Base-by-base conservation (phyloP, 2,888 invertebrate genomes). In the Hofmannophila pseudospretella region DNA sequence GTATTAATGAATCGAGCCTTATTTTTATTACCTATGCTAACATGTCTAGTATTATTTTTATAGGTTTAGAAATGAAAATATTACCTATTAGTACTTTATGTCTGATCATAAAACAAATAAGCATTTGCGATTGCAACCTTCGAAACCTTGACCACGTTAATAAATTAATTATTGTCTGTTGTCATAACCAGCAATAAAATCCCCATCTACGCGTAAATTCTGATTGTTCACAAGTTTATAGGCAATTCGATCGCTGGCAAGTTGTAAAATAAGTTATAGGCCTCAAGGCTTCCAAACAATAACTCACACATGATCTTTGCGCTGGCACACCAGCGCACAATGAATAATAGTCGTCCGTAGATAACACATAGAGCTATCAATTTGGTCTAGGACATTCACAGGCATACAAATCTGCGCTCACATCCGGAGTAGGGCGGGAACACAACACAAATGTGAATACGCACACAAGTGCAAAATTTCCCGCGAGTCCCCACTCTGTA, bases 341-440 rank as follows among this genome's bases (percentile, higher is more conserved):
- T 61, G 57, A 61, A 54, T 54, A 58, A 49, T 57, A 51, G 52
- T 23, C 22, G 43, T 38, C 22, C 37, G 44, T 52, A 75, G 75
- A 76, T 76, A 78, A 72, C 67, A 68, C 60, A 62, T 60, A 65
- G 67, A 68, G 54, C 67, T 78, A 79, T 81, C 74, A 75, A 73
- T 78, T 77, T 69, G 64, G 80, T 74, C 74, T 80, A 82, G 78
- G 59, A 72, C 68, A 74, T 77, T 78, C 78, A 74, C 75, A 73
- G 61, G 58, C 71, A 54, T 67, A 73, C 71, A 73, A 82, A 79
- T 80, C 80, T 78, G 77, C 68, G 76, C 64, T 76, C 67, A 72
- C 78, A 84, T 86, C 85, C 85, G 80, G 81, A 85, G 77, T 73
- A 76, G 78, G 78, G 79, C 75, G 69, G 48, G 41, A 47, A 51